Evolutionary conservation across 2,888 invertebrate genomes (phyloP).

Genomic region (Osmoderma eremita): DNA sequence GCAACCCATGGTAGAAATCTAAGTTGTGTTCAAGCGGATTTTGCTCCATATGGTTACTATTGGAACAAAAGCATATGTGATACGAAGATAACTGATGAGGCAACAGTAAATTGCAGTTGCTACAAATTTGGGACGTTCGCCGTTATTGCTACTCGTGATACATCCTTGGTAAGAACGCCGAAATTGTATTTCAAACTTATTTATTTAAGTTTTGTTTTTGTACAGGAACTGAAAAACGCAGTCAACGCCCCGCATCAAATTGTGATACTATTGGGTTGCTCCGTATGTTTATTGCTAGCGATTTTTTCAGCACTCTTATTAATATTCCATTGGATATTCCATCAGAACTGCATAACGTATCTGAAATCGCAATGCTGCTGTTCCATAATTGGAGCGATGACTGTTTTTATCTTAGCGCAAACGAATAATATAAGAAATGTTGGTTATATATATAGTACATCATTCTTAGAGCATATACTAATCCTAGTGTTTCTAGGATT

Average conservation of each 20-base stretch:
- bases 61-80: conserved; percentile 72
- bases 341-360: conserved; percentile 69
- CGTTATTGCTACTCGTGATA: conserved; percentile 68
- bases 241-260: conserved; percentile 51
- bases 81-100: conserved; percentile 64
- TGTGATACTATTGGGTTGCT: conserved; percentile 66
- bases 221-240: conserved; percentile 5
- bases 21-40: conserved; percentile 64
- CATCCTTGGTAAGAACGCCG: conserved; percentile 61
- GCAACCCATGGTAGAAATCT: conserved; percentile 64
- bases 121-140: conserved; percentile 71
- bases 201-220: not conserved
- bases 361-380: conserved; percentile 75
- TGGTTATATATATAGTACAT: conserved; percentile 50
- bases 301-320: conserved; percentile 64
- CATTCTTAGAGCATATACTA: too few species aligned
- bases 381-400: conserved; percentile 76
- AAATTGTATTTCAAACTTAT: too few species aligned
- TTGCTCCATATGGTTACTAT: conserved; percentile 66
- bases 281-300: conserved; percentile 65
- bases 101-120: conserved; percentile 69
- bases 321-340: conserved; percentile 65
- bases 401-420: conserved; percentile 66
- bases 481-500: conserved; percentile 64
- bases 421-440: conserved; percentile 65